phyloP scores from a whole-genome alignment of 2,797 vertebrate genomes.

The Avahi laniger region DNA sequence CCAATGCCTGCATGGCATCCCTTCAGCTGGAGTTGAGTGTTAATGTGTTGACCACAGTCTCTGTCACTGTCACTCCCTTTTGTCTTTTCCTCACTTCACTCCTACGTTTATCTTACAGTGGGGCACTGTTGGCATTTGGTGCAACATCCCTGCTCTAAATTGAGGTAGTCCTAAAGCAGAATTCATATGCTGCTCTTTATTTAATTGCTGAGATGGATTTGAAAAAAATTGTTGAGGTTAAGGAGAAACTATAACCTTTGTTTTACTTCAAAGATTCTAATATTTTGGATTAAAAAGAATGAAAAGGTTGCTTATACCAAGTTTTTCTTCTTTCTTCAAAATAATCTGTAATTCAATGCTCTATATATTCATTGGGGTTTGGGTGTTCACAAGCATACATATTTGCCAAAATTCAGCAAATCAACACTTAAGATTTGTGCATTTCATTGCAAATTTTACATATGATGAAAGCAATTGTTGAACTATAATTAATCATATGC shows the following conservation, averaged over 20 bases:
- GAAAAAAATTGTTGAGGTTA: conserved; percentile 3
- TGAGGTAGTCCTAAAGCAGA: background rate
- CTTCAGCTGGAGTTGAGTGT: background rate
- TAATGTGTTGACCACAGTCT: background rate
- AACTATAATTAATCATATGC: background rate
- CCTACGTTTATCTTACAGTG: background rate
- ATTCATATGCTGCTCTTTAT: background rate
- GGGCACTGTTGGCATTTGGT: background rate
- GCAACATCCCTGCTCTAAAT: background rate
- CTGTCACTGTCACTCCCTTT: background rate
- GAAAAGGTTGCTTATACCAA: background rate
- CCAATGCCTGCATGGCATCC: background rate
- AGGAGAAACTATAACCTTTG: background rate
- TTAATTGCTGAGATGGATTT: background rate
- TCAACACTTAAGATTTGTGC: background rate
- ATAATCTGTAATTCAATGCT: background rate
- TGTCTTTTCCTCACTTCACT: background rate
- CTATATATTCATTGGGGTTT: background rate
- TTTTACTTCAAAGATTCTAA: conserved; percentile 20
- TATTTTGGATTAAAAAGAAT: background rate
- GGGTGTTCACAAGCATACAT: background rate
- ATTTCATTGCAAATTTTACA: background rate
- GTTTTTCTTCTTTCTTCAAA: background rate
- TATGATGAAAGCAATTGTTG: background rate
- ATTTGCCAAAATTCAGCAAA: conserved; percentile 29